Conservation (phyloP, 2,113 vertebrate species). For the Gadus chalcogrammus region DNA sequence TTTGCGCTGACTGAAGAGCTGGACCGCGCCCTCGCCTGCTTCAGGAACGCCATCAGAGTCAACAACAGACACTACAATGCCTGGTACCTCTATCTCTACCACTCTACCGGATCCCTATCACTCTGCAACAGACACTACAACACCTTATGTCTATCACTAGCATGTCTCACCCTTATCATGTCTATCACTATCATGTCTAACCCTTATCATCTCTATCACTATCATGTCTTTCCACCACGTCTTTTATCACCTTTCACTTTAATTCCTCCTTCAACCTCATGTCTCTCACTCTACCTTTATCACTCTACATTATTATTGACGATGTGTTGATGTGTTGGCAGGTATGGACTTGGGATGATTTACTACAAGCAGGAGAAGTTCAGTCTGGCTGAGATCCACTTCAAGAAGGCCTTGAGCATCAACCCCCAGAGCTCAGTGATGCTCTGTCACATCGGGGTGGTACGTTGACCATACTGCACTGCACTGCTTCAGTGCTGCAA, state of each 20-base stretch:
- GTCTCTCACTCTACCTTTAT: no score
- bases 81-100: slow-evolving; percentile 39
- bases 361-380: slow-evolving; percentile 99
- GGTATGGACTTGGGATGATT: slow-evolving; percentile 99
- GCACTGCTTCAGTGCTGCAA: no score
- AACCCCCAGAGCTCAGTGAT: slow-evolving; percentile 98
- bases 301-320: no score
- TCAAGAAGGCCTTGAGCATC: slow-evolving; percentile 97
- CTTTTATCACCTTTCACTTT: no score
- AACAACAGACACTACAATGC: slow-evolving; percentile 96
- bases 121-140: no score
- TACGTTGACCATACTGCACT: slow-evolving; percentile 56
- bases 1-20: slow-evolving; percentile 95
- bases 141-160: no score
- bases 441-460: slow-evolving; percentile 97
- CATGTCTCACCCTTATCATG: no score
- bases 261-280: no score
- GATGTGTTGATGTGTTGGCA: slow-evolving; percentile 51
- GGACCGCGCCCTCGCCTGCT: slow-evolving; percentile 94
- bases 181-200: no score
- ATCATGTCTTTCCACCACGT: no score
- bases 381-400: slow-evolving; percentile 97
- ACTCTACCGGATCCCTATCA: no score
- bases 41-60: slow-evolving; percentile 94
- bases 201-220: no score